Evolutionary conservation across 2,113 vertebrate genomes (phyloP), one percentile per base, ranked within the genome.

Genomic region (Catharus minimus): DNA sequence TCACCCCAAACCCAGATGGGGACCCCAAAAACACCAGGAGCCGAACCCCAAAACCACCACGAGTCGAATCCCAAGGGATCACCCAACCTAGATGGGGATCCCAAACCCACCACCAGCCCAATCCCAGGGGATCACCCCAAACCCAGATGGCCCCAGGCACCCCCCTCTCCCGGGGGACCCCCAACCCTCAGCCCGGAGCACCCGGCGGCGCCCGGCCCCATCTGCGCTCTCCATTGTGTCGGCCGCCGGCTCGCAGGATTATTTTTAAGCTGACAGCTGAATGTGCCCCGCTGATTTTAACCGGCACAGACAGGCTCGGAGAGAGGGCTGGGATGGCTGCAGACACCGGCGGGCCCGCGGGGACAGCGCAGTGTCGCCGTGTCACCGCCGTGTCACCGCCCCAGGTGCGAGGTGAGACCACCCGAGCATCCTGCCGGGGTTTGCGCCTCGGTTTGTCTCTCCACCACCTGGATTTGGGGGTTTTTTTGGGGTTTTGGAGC

Each of bases 241-340:
- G 46, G 49, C 77, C 18, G 68, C 67, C 67, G 89, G 82, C 91
- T 56, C 38, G 57, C 49, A 0, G 94, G 95, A 94, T 96, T 95
- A 96, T 94, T 95, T 96, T 95, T 95, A 95, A 96, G 94, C 94
- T 94, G 95, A 95, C 95, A 96, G 95, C 95, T 96, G 94, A 93
- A 95, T 82, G 95, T 82, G 94, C 92, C 92, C 94, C 9, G 72
- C 67, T 96, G 95, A 96, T 58, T 41, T 13, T 96, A 94, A 96
- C 55, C 86, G 38, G 88, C 68, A 1, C 79, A 1, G 95, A 93
- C 95, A 96, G 61, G 78, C 61, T 8, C 1, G 11, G 24, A 27
- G 58, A 62, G 30, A 67, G 61, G 33, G 33, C 8, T 36, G 62
- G 36, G 44, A 46, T 36, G 33, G 33, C 8, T 36, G 33, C 83